Conservation (phyloP, 2,888 invertebrate genomes). For the Caenorhabditis wallacei region DNA sequence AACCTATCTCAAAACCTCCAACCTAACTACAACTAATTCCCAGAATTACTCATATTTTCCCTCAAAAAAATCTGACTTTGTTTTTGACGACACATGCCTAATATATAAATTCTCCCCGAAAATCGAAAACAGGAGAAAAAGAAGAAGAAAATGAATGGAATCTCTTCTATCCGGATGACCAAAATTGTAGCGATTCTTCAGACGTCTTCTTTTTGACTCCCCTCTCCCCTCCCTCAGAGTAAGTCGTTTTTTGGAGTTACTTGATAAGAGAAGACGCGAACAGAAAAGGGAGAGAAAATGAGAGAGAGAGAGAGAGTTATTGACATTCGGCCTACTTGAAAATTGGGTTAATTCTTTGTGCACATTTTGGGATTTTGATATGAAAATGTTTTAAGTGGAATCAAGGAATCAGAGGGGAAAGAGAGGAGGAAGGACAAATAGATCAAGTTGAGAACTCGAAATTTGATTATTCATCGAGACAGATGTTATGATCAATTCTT, state of each 20-base stretch:
- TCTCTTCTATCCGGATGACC: not conserved
- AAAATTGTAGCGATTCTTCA: not conserved
- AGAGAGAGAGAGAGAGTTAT: not conserved
- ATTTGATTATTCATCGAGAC: not conserved
- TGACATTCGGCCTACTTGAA: not conserved
- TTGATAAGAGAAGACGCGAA: too few species aligned
- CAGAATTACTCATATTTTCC: too few species aligned
- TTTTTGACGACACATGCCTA: too few species aligned
- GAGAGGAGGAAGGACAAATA: not conserved
- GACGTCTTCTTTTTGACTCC: not conserved
- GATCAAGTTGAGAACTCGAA: not conserved
- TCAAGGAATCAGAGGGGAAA: not conserved
- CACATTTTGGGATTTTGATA: not conserved
- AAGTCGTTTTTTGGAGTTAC: not conserved
- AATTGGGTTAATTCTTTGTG: conserved; percentile 7
- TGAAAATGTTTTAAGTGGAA: conserved; percentile 16
- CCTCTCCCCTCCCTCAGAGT: not conserved
- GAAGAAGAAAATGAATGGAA: not conserved
- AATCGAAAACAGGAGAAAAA: conserved; percentile 1
- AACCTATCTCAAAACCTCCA: too few species aligned
- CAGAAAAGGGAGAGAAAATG: too few species aligned
- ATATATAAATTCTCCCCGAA: not conserved
- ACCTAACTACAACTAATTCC: too few species aligned
- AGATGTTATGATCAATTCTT: too few species aligned
- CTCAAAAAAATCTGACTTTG: too few species aligned